phyloP scores from a whole-genome alignment of 2,888 invertebrate genomes.

The Allygus modestus region DNA sequence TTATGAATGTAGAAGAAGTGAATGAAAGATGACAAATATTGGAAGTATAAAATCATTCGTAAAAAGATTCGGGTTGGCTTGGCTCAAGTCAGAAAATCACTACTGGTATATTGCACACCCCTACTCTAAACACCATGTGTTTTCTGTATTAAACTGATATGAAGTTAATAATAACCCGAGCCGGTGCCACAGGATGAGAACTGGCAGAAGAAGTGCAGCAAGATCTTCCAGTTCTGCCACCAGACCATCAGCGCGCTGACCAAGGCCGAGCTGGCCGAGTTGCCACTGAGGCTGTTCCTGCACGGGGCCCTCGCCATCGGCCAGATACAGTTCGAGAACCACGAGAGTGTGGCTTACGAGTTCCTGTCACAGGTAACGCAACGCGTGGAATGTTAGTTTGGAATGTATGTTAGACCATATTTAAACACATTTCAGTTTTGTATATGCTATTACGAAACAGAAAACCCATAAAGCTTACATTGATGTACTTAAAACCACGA shows the following conservation, averaged over 20 bases:
- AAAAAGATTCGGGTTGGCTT: too few species aligned
- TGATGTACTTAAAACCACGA: too few species aligned
- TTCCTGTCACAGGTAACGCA: constrained; percentile 89
- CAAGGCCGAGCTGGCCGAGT: constrained; percentile 96
- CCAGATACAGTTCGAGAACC: constrained; percentile 94
- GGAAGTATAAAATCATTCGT: too few species aligned
- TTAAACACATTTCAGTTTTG: background rate
- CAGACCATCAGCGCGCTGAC: constrained; percentile 96
- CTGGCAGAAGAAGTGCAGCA: constrained; percentile 99
- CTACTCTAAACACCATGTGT: too few species aligned
- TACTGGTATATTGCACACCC: too few species aligned
- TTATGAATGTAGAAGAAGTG: too few species aligned
- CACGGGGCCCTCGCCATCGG: constrained; percentile 97
- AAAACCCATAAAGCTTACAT: too few species aligned
- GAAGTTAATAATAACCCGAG: too few species aligned
- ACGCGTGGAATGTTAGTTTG: too few species aligned
- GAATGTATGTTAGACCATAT: constrained; percentile 46
- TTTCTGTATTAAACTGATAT: too few species aligned
- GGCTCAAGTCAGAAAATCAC: too few species aligned
- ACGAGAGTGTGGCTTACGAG: constrained; percentile 98
- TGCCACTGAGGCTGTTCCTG: constrained; percentile 94
- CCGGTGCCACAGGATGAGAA: constrained; percentile 86
- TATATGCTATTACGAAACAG: background rate
- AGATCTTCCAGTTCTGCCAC: constrained; percentile 98
- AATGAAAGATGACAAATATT: too few species aligned